Evolutionary conservation across 2,888 invertebrate genomes (phyloP), one percentile per base, ranked within the genome.

Genomic region (Andrena trimmerana): DNA sequence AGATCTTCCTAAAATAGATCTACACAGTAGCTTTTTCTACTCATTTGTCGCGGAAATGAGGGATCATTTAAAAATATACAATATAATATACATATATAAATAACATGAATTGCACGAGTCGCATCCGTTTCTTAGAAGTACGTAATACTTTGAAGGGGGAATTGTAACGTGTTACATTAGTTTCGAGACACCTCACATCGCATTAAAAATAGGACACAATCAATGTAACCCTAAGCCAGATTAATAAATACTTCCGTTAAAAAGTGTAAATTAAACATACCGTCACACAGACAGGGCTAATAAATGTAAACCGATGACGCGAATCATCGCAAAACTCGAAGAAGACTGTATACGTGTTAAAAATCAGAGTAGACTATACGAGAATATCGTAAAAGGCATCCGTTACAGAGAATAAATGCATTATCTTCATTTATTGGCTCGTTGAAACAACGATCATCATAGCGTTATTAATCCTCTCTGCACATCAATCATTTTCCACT

Each of bases 181-280:
- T 73, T 73, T 82, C 74, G 82, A 84, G 84, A 75, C 82, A 84
- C 82, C 84, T 78, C 74, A 57, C 36, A 84, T 69, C 75, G 24
- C 54, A 20, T 24, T 52, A 42, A 63, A 66, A 62, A 8, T 66
- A 69, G 33, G 66, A 74, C 68, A 76, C 69, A 69, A 69, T 78
- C 62, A 74, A 67, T 74, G 70, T 71, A 74, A 79, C 73, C 81
- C 77, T 81, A 81, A 66, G 68, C 65, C 59, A 59, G 74, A 74
- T 77, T 36, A 36, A 73, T 73, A 76, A 4, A 16, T 42, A 42
- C 8, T 66, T 42, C 54, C 54, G 54, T 57, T 65, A 29, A 57
- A 72, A 42, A 54, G 33, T 62, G 42, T 72, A 68, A 71, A 68
- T 33, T 69, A 71, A 63, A 70, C 54, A 42, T 50, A 33, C 50